phyloP scores from a whole-genome alignment of 1,140 invertebrate genomes.

The Tetranychus urticae region DNA sequence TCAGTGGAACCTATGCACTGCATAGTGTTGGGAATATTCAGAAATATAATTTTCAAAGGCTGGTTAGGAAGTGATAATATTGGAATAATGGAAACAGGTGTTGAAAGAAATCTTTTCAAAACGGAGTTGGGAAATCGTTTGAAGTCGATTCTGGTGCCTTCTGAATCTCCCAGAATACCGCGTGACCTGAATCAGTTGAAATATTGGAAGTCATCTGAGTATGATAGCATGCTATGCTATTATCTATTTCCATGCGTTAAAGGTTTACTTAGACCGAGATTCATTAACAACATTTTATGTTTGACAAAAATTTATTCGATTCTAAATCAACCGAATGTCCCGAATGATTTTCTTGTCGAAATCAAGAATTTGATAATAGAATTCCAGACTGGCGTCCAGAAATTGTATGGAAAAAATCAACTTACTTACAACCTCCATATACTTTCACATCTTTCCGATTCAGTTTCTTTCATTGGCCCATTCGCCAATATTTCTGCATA shows the following conservation, averaged over 20 bases:
- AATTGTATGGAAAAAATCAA: neutral
- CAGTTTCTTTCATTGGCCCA: neutral
- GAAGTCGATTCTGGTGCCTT: neutral
- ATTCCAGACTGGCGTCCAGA: neutral
- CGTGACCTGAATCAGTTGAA: neutral
- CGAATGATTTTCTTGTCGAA: neutral
- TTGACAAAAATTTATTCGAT: neutral
- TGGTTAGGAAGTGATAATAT: neutral
- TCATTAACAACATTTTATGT: neutral
- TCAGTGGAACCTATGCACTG: neutral
- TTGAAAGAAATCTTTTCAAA: neutral
- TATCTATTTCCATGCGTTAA: neutral
- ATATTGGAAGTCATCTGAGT: neutral
- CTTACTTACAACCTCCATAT: neutral
- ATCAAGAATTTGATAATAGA: neutral
- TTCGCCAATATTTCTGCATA: neutral
- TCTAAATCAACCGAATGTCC: neutral
- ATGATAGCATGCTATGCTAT: neutral
- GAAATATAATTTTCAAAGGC: neutral
- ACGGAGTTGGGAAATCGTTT: neutral
- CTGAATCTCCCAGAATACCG: neutral
- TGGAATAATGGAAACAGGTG: too few relatives aligned
- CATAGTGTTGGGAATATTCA: neutral
- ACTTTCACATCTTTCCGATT: neutral
- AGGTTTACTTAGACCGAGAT: neutral